Base-by-base conservation (phyloP, 2,797 vertebrate species). In the Hafferia zeledoni region DNA sequence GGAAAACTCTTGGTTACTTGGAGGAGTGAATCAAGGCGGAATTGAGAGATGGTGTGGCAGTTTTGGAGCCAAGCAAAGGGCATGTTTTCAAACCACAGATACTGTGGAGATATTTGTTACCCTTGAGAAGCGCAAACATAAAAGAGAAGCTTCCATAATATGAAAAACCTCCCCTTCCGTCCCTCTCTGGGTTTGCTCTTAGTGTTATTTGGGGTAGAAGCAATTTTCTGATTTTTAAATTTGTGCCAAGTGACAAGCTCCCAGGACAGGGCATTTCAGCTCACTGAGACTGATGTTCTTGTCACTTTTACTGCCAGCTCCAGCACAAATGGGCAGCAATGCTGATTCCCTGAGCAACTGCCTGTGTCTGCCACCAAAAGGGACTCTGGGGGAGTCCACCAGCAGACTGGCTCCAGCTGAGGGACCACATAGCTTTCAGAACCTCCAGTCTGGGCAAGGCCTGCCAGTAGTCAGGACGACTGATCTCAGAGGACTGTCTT, bases 251-350 rank as follows among this genome's bases (percentile, higher is more conserved):
- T 30, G 41, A 82, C 47, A 60, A 64, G 28, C 49, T 95, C 81
- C 81, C 92, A 92, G 78, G 83, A 94, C 63, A 59, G 55, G 33
- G 30, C 70, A 76, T 79, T 94, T 95, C 88, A 90, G 39, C 63
- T 92, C 37, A 12, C 60, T 39, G 92, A 90, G 88, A 77, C 88
- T 53, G 86, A 94, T 80, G 83, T 47, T 88, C 83, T 89, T 95
- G 93, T 95, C 90, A 89, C 46, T 90, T 91, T 79, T 82, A 52
- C 59, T 77, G 77, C 74, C 71, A 87, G 52, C 70, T 94, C 88
- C 83, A 91, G 71, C 83, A 60, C 1, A 7, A 89, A 76, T 2
- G 13, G 83, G 65, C 77, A 87, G 70, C 1, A 1, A 31, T 80
- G 65, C 83, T 43, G 47, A 56, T 75, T 81, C 30, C 44, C 33